phyloP scores from a whole-genome alignment of 1,140 invertebrate genomes.

The Monomorium pharaonis region DNA sequence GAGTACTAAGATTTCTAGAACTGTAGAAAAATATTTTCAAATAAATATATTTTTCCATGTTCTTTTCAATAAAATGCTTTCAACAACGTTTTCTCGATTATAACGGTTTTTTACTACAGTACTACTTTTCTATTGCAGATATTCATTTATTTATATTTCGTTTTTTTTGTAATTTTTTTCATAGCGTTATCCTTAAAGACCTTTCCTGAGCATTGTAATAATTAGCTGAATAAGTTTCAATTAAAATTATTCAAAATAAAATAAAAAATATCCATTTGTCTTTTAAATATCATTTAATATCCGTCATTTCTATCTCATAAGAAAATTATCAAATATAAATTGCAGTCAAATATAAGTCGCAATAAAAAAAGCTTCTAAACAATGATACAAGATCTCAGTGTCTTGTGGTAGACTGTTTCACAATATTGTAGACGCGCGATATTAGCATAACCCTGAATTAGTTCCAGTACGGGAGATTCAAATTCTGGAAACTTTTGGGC shows the following conservation, averaged over 20 bases:
- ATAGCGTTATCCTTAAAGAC: not conserved
- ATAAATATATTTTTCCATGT: not conserved
- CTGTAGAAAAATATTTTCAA: not conserved
- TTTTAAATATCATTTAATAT: not conserved
- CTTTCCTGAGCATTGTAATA: not conserved
- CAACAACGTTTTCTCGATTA: too few species aligned
- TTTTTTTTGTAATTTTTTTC: not conserved
- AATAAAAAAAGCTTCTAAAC: not conserved
- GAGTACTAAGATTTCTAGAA: not conserved
- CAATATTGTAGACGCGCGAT: not conserved
- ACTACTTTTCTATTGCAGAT: too few species aligned
- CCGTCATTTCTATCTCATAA: not conserved
- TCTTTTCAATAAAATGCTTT: too few species aligned
- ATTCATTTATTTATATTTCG: too few species aligned
- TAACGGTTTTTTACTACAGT: too few species aligned
- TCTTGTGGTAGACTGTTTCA: not conserved
- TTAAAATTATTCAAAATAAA: not conserved
- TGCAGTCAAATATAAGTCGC: not conserved
- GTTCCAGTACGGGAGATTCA: not conserved
- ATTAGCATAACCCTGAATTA: not conserved
- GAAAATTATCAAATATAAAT: not conserved
- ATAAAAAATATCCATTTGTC: not conserved
- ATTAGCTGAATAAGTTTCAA: not conserved
- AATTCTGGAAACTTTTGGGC: not conserved
- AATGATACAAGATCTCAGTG: not conserved